phyloP scores from a whole-genome alignment of 2,113 vertebrate species.

The Prolemur simus region DNA sequence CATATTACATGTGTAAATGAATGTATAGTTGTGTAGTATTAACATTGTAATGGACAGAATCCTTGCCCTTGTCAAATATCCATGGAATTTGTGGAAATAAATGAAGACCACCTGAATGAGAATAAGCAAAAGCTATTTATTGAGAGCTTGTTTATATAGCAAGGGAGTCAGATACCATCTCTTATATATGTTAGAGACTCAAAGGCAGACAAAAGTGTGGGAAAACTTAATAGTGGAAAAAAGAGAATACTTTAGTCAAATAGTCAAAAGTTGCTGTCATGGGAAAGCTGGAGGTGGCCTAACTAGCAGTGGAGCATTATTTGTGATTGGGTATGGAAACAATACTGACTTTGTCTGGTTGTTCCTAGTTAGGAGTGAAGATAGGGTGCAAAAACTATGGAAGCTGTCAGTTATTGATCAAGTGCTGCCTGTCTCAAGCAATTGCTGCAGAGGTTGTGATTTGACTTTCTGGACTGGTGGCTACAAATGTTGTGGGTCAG shows the following conservation, averaged over 20 bases:
- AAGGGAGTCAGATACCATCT: neutral
- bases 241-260: neutral
- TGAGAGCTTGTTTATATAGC: neutral
- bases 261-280: neutral
- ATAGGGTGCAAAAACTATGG: neutral
- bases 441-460: no score
- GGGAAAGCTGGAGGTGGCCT: neutral
- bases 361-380: neutral
- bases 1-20: neutral
- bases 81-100: neutral
- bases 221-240: neutral
- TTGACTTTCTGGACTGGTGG: neutral
- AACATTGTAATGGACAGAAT: neutral
- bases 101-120: neutral
- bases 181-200: neutral
- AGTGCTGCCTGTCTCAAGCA: neutral
- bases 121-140: neutral
- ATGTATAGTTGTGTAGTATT: neutral
- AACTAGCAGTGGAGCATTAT: neutral
- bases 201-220: neutral
- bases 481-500: neutral
- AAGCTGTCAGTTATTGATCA: neutral
- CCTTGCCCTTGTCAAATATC: neutral
- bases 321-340: neutral
- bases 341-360: neutral